Evolutionary conservation across 2,797 vertebrate genomes (phyloP).

Genomic region (Pagetopsis macropterus): DNA sequence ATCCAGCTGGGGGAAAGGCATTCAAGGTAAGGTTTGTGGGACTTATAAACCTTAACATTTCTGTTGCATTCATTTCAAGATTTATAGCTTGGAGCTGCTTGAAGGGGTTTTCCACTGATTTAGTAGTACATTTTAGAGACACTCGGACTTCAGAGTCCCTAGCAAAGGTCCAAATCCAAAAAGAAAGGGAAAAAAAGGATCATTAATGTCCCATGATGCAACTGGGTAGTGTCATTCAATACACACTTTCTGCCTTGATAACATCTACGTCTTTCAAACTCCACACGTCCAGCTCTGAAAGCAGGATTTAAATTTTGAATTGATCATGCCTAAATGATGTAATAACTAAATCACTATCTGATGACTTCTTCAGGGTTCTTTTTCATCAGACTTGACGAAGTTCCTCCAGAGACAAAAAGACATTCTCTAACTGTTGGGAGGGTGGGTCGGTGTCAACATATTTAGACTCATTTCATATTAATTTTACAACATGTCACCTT

Average conservation of each 20-base stretch:
- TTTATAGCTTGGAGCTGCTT: neutral
- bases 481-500: no score
- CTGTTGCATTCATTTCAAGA: constrained; percentile 26
- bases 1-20: constrained; percentile 24
- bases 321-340: neutral
- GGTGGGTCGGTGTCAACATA: no score
- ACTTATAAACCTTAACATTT: neutral
- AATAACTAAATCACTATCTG: neutral
- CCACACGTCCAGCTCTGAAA: no score
- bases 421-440: neutral
- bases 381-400: no score
- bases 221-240: no score
- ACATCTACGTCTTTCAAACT: no score
- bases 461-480: no score
- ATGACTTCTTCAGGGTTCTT: neutral
- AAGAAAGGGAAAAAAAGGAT: no score
- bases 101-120: neutral
- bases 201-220: neutral
- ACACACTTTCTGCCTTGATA: neutral
- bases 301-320: no score
- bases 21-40: constrained; percentile 19
- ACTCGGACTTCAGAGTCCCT: no score
- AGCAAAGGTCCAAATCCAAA: no score
- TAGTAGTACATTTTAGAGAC: neutral
- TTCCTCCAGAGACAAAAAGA: neutral